phyloP scores from a whole-genome alignment of 2,797 vertebrate genomes.

The Luscinia luscinia region DNA sequence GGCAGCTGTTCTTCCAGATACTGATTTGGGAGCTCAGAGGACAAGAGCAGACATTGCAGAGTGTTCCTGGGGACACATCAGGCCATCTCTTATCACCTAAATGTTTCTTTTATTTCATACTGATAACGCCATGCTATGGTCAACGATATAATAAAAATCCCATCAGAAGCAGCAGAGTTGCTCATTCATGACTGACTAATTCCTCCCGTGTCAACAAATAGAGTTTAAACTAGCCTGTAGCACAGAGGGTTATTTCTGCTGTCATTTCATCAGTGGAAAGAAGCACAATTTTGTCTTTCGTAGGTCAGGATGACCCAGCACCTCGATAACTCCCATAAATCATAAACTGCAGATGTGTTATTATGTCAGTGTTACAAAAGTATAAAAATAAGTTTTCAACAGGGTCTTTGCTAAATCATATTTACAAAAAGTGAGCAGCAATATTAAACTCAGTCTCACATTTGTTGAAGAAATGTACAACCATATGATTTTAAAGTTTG shows the following conservation, averaged over 20 bases:
- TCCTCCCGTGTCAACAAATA: constrained; percentile 15
- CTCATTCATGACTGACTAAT: constrained; percentile 53
- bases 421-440: not conserved
- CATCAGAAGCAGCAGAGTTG: constrained; percentile 12
- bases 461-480: not conserved
- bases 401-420: not conserved
- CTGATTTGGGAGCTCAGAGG: not conserved
- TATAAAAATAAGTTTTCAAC: not conserved
- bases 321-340: constrained; percentile 7
- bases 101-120: constrained; percentile 26
- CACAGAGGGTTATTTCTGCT: constrained; percentile 40
- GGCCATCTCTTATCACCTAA: not conserved
- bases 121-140: not conserved
- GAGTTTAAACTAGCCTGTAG: constrained; percentile 32
- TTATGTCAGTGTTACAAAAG: not conserved
- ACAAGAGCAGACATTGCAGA: not conserved
- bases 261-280: not conserved
- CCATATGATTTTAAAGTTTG: not conserved
- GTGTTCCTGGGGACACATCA: not conserved
- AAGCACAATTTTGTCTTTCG: not conserved
- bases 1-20: not conserved
- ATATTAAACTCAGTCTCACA: not conserved
- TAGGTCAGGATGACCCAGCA: not conserved
- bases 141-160: constrained; percentile 23
- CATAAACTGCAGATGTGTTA: not conserved